Evolutionary conservation across 2,113 vertebrate genomes (phyloP), one percentile per base, ranked within the genome.

Genomic region (Carettochelys insculpta): DNA sequence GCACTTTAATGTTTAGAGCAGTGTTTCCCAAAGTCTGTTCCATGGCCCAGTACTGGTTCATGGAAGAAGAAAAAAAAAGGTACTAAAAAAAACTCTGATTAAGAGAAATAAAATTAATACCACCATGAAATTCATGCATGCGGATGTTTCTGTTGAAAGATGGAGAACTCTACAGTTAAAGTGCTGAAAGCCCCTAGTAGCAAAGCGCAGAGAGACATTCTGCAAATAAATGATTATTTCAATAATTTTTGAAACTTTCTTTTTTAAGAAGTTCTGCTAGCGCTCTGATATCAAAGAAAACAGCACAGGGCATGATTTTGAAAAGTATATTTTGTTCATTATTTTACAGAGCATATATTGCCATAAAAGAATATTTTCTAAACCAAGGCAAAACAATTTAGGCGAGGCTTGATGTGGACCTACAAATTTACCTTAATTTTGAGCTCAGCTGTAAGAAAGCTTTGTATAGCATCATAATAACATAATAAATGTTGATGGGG

Each of bases 241-340:
- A 29, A 45, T 47, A 29, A 52, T 8, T 27, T 41, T 81, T 31
- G 8, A 43, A 53, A 78, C 58, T 86, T 48, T 50, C 48, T 8
- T 3, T 80, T n/a, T 48, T 48, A 1, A 0, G 11, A 82, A 51
- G 13, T 53, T 77, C 43, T 58, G 2, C 3, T 1, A 56, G n/a
- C 17, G 20, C 8, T 43, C 34, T 68, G n/a, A 4, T 11, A 5
- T 0, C 1, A 45, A 5, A 8, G 20, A 68, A 5, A 45, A 10
- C 38, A 34, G 45, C 27, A 2, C 0, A 13, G 10, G 19, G 43
- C 17, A 22, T 27, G 48, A 2, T 71, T 52, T 11, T 51, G 22
- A 5, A 61, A 81, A 71, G 8, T 3, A 2, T 1, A 4, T 22
- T 0, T 13, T 53, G 47, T 48, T 41, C 20, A 86, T 53, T 7